Base-by-base conservation (phyloP, 2,797 vertebrate species). In the Enteromius anoplus region DNA sequence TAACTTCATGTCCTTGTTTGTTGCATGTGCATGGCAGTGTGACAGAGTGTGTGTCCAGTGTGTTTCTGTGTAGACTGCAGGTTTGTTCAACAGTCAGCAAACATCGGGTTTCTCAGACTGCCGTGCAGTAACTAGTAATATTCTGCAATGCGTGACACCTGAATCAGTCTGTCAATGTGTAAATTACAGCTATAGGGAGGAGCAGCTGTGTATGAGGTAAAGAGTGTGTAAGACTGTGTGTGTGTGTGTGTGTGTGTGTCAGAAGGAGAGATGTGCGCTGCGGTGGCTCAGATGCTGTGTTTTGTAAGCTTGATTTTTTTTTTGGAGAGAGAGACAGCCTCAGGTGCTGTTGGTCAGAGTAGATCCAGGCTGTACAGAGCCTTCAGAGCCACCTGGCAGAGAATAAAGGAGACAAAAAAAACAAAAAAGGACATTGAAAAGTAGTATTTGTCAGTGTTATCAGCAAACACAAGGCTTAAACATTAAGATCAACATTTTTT, bases 291-390 rank as follows among this genome's bases (percentile, higher is more conserved):
- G 77, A 80, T 78, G 81, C 81, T 83, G 37, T 55, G 66, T 76
- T 79, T 55, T 71, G 40, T 32, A n/a, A 47, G 37, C 12, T 29
- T 72, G 55, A 58, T 23, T 80, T 70, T 66, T 66, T 71, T 75
- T 53, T 29, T 68, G 5, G 5, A 2, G 2, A 3, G 45, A 82
- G 76, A 72, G 47, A 86, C 83, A 81, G 90, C 88, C 91, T 94
- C 92, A 94, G 91, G 93, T 93, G 91, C 92, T 94, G 92, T 85
- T 87, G 72, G 93, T 94, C 10, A 93, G 90, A 83, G 93, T 89
- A 87, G 93, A 93, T 84, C 93, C 92, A 85, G 93, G 92, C 37
- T 93, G 93, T 87, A 93, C 94, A 40, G 93, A 93, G 64, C 85
- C 86, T 15, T 94, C 93, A 68, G 93, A 93, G 77, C 91, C 92